Conservation (phyloP, 2,113 vertebrate genomes). For the Poeciliopsis prolifica region DNA sequence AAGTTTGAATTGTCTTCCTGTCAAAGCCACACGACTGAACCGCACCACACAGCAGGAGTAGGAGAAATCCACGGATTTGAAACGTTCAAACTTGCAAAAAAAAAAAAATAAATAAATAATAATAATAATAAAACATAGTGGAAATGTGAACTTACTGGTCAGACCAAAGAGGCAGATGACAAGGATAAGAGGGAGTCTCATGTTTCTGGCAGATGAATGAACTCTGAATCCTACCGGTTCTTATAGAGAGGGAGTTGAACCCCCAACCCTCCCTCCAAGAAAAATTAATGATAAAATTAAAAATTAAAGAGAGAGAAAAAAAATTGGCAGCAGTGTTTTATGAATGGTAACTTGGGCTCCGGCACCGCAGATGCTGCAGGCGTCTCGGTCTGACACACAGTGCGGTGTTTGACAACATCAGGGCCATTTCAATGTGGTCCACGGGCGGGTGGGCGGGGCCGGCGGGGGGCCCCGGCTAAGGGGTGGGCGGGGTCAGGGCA, state of each 20-base stretch:
- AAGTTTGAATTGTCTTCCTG: background rate
- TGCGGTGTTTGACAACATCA: slow-evolving; percentile 68
- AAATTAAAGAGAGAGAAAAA: no score
- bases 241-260: background rate
- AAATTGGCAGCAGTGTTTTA: background rate
- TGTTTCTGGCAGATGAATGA: slow-evolving; percentile 24
- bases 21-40: background rate
- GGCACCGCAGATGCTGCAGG: slow-evolving; percentile 21
- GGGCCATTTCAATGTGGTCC: slow-evolving; percentile 75
- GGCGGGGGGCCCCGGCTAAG: slow-evolving; percentile 34
- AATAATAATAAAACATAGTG: background rate
- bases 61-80: no score
- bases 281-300: no score
- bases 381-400: slow-evolving; percentile 7
- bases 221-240: background rate
- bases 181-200: slow-evolving; percentile 52
- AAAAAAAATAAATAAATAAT: no score
- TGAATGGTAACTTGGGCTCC: rapidly evolving
- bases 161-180: slow-evolving; percentile 45
- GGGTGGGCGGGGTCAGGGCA: slow-evolving; percentile 54
- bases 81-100: background rate
- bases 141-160: slow-evolving; percentile 68
- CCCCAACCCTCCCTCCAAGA: background rate
- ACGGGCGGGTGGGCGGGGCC: slow-evolving; percentile 53
- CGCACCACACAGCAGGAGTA: no score